phyloP scores from a whole-genome alignment of 2,888 invertebrate genomes.

The Andrena haemorrhoa region DNA sequence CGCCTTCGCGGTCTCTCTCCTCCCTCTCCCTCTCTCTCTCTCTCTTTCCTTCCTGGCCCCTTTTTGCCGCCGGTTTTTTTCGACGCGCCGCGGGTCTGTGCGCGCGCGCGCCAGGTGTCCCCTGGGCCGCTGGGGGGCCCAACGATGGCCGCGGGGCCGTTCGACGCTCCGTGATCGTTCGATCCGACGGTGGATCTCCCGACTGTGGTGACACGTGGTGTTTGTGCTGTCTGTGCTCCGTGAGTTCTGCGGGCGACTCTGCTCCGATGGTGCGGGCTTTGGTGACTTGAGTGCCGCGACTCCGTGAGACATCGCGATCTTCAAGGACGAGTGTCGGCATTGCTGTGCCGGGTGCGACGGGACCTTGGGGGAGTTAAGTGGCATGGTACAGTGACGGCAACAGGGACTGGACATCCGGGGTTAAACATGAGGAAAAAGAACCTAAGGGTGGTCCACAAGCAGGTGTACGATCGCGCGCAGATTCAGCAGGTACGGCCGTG shows the following conservation, averaged over 20 bases:
- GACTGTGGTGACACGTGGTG: too few relatives aligned
- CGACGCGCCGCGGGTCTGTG: not conserved
- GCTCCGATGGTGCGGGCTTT: too few relatives aligned
- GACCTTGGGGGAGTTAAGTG: too few relatives aligned
- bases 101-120: constrained; percentile 38
- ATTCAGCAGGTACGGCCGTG: constrained; percentile 73
- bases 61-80: constrained; percentile 21
- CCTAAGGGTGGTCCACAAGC: constrained; percentile 81
- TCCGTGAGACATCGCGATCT: too few relatives aligned
- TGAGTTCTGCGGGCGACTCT: too few relatives aligned
- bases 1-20: constrained; percentile 24
- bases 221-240: too few relatives aligned
- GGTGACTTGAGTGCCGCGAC: too few relatives aligned
- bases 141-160: too few relatives aligned
- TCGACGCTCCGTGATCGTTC: too few relatives aligned
- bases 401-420: not conserved
- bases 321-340: too few relatives aligned
- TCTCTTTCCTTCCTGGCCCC: constrained; percentile 8
- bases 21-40: constrained; percentile 29
- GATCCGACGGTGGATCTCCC: too few relatives aligned
- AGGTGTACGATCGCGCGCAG: constrained; percentile 76
- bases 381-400: not conserved
- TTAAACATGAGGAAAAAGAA: constrained; percentile 83
- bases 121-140: not conserved
- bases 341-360: too few relatives aligned